Percentiles rank a stretch among this genome's conserved stretches.
These are phyloP conservation scores for Encarsia formosa DNA, from an alignment of 2,888 invertebrate species.

Conservation along the genomic window DNA sequence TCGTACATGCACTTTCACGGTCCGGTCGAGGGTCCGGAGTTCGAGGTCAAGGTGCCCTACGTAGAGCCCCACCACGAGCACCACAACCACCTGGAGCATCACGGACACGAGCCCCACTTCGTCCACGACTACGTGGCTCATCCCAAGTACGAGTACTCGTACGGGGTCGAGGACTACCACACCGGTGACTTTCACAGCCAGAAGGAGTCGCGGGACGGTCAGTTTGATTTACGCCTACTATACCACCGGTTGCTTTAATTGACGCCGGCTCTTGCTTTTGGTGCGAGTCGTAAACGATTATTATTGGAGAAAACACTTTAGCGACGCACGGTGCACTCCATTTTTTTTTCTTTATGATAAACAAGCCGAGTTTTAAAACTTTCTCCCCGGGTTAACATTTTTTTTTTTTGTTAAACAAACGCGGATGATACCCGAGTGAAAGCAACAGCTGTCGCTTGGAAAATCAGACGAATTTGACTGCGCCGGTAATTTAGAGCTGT, in stretches of 20 bases:
- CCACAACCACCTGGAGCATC: constrained; percentile 26
- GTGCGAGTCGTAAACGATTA: too few species aligned
- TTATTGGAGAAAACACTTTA: too few species aligned
- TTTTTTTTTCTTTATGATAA: too few species aligned
- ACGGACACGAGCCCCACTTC: constrained; percentile 32
- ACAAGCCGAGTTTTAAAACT: too few species aligned
- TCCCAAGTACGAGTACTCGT: constrained; percentile 45
- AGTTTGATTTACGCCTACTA: constrained; percentile 22
- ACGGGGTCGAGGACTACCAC: constrained; percentile 45
- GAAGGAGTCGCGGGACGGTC: constrained; percentile 49
- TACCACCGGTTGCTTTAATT: not conserved
- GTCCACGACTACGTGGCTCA: constrained; percentile 43
- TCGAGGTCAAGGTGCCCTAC: constrained; percentile 45
- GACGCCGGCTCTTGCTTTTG: not conserved
- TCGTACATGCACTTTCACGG: constrained; percentile 48
- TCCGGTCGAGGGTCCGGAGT: constrained; percentile 46
- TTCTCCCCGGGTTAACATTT: too few species aligned
- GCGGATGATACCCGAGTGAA: too few species aligned
- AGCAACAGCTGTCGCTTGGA: too few species aligned
- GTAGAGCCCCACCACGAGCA: constrained; percentile 34
- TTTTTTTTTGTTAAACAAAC: too few species aligned
- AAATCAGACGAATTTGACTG: too few species aligned
- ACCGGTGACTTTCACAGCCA: constrained; percentile 51
- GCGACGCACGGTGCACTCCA: too few species aligned
- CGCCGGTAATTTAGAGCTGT: too few species aligned